Evolutionary conservation across 2,113 vertebrate species (phyloP).

Genomic region (Bostrychus sinensis): DNA sequence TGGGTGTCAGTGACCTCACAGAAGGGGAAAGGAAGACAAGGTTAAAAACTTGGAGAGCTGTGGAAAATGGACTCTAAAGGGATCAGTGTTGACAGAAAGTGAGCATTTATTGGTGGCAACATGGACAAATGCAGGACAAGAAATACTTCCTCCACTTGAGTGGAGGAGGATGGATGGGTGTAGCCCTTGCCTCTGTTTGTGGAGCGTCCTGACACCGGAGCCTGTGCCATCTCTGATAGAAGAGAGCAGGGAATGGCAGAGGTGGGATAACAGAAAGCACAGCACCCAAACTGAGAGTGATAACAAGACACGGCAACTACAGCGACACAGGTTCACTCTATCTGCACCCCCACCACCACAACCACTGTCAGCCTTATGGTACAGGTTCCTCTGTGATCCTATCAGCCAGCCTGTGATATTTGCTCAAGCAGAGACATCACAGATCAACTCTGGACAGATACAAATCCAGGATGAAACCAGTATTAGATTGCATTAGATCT

Average conservation of each 20-base stretch:
- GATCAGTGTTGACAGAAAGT: no score
- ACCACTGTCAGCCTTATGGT: slow-evolving; percentile 16
- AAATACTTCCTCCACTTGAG: no score
- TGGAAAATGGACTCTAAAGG: no score
- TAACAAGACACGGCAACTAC: slow-evolving; percentile 44
- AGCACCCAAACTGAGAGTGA: slow-evolving; percentile 36
- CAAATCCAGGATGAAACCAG: slow-evolving; percentile 22
- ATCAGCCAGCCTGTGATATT: slow-evolving; percentile 23
- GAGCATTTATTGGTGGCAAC: no score
- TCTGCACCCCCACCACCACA: no score
- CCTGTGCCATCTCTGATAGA: slow-evolving; percentile 9
- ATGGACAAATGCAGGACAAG: no score
- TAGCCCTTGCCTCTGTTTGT: slow-evolving; percentile 12
- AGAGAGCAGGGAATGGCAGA: background rate
- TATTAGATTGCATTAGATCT: slow-evolving; percentile 31
- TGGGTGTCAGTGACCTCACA: slow-evolving; percentile 16
- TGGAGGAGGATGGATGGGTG: no score
- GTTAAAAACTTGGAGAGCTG: slow-evolving; percentile 24
- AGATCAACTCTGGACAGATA: slow-evolving; percentile 25
- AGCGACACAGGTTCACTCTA: no score
- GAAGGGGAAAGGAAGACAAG: no score
- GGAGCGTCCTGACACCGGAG: slow-evolving; percentile 15
- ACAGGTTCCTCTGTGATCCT: slow-evolving; percentile 13
- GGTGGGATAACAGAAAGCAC: slow-evolving; percentile 29
- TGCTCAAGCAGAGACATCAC: slow-evolving; percentile 35